Conservation (phyloP, 2,113 vertebrate species). For the Mirza zaza region DNA sequence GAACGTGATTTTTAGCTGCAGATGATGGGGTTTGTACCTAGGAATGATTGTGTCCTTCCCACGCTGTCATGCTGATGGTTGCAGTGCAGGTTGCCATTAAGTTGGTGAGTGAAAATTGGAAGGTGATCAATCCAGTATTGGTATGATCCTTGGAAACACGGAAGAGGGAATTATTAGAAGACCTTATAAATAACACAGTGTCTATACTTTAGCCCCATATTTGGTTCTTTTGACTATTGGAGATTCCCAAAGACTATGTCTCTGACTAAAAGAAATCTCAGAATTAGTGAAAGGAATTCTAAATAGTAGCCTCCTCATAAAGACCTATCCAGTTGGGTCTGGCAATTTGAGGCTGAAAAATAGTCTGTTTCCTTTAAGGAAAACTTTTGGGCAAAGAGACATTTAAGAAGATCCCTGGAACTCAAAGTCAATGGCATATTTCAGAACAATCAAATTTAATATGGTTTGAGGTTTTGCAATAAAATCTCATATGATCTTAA, state of each 20-base stretch:
- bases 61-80: not conserved
- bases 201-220: not conserved
- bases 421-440: constrained; percentile 67
- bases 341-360: constrained; percentile 37
- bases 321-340: not conserved
- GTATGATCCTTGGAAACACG: not conserved
- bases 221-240: not conserved
- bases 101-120: not conserved
- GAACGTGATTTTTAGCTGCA: not conserved
- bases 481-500: constrained; percentile 72
- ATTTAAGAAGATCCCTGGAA: constrained; percentile 64
- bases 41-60: not conserved
- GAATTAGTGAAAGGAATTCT: constrained; percentile 17
- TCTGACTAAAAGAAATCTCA: constrained; percentile 31
- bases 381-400: constrained; percentile 52
- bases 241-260: not conserved
- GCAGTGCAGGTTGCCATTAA: not conserved
- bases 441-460: constrained; percentile 77
- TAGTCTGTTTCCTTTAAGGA: constrained; percentile 67
- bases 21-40: not conserved
- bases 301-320: constrained; percentile 14
- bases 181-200: not conserved
- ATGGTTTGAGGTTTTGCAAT: constrained; percentile 78
- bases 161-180: not conserved
- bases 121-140: not conserved